phyloP scores from a whole-genome alignment of 2,888 invertebrate genomes.

The Neoascia interrupta region DNA sequence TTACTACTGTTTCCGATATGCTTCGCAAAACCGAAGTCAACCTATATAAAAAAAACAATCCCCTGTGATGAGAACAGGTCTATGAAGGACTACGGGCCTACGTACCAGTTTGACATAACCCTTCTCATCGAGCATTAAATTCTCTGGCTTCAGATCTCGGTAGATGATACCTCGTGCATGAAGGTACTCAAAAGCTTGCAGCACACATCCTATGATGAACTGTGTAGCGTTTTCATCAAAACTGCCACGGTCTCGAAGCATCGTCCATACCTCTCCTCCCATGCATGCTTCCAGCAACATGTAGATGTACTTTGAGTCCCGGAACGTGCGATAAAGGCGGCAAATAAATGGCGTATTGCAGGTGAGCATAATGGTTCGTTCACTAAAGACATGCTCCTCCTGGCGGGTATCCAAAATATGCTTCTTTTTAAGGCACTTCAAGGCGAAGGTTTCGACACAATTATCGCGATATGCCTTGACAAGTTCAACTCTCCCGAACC shows the following conservation, averaged over 20 bases:
- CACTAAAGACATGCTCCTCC: slow-evolving; percentile 93
- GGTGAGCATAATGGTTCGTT: slow-evolving; percentile 90
- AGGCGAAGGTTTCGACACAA: slow-evolving; percentile 84
- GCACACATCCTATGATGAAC: slow-evolving; percentile 94
- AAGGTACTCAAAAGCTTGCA: slow-evolving; percentile 95
- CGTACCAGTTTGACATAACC: slow-evolving; percentile 94
- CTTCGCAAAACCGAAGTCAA: slow-evolving; percentile 97
- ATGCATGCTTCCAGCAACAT: slow-evolving; percentile 96
- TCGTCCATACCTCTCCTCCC: slow-evolving; percentile 97
- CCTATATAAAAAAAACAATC: slow-evolving; percentile 79
- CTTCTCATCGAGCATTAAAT: slow-evolving; percentile 89
- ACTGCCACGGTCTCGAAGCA: slow-evolving; percentile 90
- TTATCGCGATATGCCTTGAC: slow-evolving; percentile 83
- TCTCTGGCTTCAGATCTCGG: slow-evolving; percentile 96
- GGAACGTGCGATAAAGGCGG: slow-evolving; percentile 93
- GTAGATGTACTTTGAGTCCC: slow-evolving; percentile 94
- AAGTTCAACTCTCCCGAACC: slow-evolving; percentile 93
- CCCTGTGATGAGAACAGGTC: neutral
- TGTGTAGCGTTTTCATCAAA: slow-evolving; percentile 91
- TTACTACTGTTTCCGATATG: slow-evolving; percentile 88
- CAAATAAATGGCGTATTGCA: slow-evolving; percentile 81
- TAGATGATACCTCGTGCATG: slow-evolving; percentile 92
- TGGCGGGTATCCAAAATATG: slow-evolving; percentile 94
- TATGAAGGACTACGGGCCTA: slow-evolving; percentile 31
- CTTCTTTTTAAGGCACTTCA: slow-evolving; percentile 93